These are phyloP conservation scores for Lasioglossum vierecki DNA, from an alignment of 2,888 invertebrate genomes.

Conservation along the genomic window DNA sequence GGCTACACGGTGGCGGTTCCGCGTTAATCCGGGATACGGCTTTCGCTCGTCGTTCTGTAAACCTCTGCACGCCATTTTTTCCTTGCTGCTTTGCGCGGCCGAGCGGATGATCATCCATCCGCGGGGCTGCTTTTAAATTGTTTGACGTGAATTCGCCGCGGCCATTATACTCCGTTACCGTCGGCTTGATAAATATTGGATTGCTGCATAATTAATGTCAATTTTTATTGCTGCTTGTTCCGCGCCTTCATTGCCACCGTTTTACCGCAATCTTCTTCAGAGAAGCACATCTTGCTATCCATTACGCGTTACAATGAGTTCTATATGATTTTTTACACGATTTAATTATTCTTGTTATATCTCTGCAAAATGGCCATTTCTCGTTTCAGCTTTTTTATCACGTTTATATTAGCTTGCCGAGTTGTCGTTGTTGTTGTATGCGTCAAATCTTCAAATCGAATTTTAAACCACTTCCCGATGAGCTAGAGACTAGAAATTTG, in stretches of 20 bases:
- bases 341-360: no score
- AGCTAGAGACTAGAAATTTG: no score
- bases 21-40: slow-evolving; percentile 40
- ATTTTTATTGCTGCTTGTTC: background rate
- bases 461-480: no score
- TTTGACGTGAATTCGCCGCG: background rate
- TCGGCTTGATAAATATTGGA: background rate
- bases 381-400: background rate
- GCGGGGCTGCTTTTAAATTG: background rate
- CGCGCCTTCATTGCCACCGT: background rate
- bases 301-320: background rate
- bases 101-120: background rate
- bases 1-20: background rate
- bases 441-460: no score
- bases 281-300: background rate
- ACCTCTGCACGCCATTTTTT: background rate
- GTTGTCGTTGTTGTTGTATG: no score
- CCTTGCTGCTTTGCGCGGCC: background rate
- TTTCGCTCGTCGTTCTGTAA: slow-evolving; percentile 17
- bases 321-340: no score
- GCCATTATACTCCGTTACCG: background rate
- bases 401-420: no score
- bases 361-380: no score
- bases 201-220: background rate
- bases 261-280: background rate